Conservation (phyloP, 1,140 invertebrate genomes). For the Heliconius congener region DNA sequence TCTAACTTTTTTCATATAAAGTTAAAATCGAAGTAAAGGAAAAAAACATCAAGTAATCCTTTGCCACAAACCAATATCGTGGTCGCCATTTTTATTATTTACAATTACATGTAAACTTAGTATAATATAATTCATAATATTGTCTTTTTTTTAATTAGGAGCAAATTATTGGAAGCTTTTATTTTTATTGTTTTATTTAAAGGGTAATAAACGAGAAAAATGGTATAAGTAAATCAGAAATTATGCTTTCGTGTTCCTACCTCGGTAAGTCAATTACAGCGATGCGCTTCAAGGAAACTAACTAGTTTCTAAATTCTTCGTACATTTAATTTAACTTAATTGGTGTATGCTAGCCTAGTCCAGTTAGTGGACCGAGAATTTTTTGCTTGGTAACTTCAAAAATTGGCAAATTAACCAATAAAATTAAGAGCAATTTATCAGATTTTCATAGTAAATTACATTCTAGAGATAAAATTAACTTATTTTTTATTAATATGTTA, state of each 20-base stretch:
- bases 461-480: neutral
- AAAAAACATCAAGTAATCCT: too few species aligned
- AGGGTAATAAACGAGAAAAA: conserved; percentile 3
- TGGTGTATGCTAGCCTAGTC: conserved; percentile 57
- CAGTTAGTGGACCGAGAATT: conserved; percentile 31
- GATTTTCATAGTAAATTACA: neutral
- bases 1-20: too few species aligned
- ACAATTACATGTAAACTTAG: too few species aligned
- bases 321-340: conserved; percentile 80
- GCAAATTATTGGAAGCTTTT: neutral
- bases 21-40: too few species aligned
- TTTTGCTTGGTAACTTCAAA: conserved; percentile 24
- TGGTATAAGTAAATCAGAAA: conserved; percentile 66
- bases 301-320: conserved; percentile 81
- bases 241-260: conserved; percentile 69
- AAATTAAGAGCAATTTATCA: neutral
- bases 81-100: too few species aligned
- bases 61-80: too few species aligned
- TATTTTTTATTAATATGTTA: too few species aligned
- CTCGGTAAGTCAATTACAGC: conserved; percentile 76
- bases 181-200: neutral
- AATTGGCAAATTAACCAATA: conserved; percentile 9
- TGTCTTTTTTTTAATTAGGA: neutral
- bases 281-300: conserved; percentile 80
- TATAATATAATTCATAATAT: neutral